Conservation (phyloP, 2,888 invertebrate genomes). For the Eristalinus sepulchralis region DNA sequence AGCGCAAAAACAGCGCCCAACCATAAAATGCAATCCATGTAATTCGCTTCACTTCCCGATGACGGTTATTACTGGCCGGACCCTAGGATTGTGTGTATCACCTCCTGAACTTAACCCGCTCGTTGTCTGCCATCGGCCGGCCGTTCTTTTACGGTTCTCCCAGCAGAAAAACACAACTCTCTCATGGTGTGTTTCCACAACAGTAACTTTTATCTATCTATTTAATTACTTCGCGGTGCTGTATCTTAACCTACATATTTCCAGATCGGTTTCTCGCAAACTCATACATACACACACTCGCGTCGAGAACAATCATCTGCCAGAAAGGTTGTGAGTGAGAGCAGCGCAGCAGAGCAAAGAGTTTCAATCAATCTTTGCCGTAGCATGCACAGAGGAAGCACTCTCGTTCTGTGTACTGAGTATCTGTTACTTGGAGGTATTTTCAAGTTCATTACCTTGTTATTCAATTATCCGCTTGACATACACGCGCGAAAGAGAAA, state of each 20-base stretch:
- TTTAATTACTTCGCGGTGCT: background rate
- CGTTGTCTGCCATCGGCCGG: background rate
- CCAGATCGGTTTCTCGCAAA: background rate
- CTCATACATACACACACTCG: background rate
- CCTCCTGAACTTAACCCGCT: background rate
- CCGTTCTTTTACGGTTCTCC: background rate
- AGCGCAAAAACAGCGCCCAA: background rate
- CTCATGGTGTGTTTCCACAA: background rate
- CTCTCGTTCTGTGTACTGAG: background rate
- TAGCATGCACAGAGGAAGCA: background rate
- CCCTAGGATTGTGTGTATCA: background rate
- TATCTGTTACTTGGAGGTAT: background rate
- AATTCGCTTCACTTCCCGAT: background rate
- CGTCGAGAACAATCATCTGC: background rate
- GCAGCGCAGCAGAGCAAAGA: background rate
- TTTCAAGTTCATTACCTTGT: slow-evolving; percentile 2
- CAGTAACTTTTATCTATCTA: background rate
- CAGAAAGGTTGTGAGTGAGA: background rate
- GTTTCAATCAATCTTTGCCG: background rate
- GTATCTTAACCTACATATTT: background rate
- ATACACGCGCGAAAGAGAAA: background rate
- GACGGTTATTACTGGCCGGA: background rate
- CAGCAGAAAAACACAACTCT: background rate
- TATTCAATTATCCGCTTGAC: background rate
- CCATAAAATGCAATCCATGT: background rate